Conservation (phyloP, 2,797 vertebrate species). For the Rhyacichthys aspro region DNA sequence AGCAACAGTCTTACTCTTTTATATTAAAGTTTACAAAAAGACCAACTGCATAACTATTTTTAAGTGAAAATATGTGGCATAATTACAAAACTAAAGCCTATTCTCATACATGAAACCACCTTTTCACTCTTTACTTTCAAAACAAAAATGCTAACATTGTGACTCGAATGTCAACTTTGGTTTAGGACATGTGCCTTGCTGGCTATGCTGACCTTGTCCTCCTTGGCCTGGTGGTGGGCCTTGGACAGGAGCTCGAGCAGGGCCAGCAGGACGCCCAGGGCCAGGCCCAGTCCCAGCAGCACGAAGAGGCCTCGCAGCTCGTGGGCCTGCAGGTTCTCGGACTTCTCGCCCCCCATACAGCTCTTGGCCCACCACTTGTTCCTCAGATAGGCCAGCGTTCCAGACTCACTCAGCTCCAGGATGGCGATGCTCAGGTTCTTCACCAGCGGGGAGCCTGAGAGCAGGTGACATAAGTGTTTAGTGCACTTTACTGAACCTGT, state of each 20-base stretch:
- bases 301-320: slow-evolving; percentile 85
- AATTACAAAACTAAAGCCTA: too few relatives aligned
- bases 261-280: slow-evolving; percentile 78
- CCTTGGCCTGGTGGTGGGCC: slow-evolving; percentile 80
- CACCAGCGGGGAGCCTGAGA: slow-evolving; percentile 79
- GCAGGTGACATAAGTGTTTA: slow-evolving; percentile 4
- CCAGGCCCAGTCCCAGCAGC: slow-evolving; percentile 84
- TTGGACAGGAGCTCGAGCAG: slow-evolving; percentile 83
- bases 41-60: too few relatives aligned
- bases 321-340: slow-evolving; percentile 70
- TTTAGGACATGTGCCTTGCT: neutral
- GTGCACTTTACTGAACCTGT: too few relatives aligned
- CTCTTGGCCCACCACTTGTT: slow-evolving; percentile 90
- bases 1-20: too few relatives aligned
- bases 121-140: too few relatives aligned
- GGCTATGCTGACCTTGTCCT: slow-evolving; percentile 74
- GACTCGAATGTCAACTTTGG: too few relatives aligned
- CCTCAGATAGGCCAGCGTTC: slow-evolving; percentile 78
- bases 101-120: too few relatives aligned
- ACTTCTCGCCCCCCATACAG: slow-evolving; percentile 56
- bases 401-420: slow-evolving; percentile 83
- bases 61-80: too few relatives aligned
- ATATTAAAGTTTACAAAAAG: too few relatives aligned
- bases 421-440: slow-evolving; percentile 83
- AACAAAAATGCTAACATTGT: too few relatives aligned